Evolutionary conservation across 2,888 invertebrate species (phyloP), one percentile per base, ranked within the genome.

Genomic region (Caenorhabditis panamensis): DNA sequence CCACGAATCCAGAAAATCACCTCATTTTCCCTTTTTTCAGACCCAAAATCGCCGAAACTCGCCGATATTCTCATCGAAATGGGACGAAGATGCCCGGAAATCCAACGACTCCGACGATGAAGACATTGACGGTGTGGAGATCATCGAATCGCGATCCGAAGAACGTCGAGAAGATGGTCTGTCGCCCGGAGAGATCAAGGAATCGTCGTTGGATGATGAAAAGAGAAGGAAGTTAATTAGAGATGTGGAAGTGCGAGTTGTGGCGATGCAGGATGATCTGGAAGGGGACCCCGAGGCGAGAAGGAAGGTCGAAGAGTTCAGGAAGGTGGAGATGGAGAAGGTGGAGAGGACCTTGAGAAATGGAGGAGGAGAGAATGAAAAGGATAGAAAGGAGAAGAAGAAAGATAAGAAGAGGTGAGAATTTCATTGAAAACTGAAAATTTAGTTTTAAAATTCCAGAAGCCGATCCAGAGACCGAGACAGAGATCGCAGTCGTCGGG

Each of bases 201-300:
- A 72, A 3, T 0, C 68, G 4, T 22, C 61, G 1, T 44, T 18
- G 28, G 58, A 51, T 11, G 84, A 79, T 20, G 73, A 82, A 31
- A 68, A 44, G 36, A 51, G 77, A 0, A 54, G 75, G 26, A 73
- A 77, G 31, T 26, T 79, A 44, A 80, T 79, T 11, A n/a, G 76
- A 28, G 67, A 69, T n/a, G 61, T 86, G 31, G 71, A 89, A 87
- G 84, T 89, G 26, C 86, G 89, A 66, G 88, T 88, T 18, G 72
- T 90, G 63, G 67, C 84, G n/a, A 82, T 87, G 62, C 85, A 88
- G 67, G 90, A 90, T 63, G 88, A 90, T 58, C 61, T 90, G 54
- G 90, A 90, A 62, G 75, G 81, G 11, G 84, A 82, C 24, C 76
- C 82, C 2, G 82, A 88, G 53, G 77, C 68, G 18, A 77, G 72